Conservation (phyloP, 2,888 invertebrate species). For the Rhaphigaster nebulosa region DNA sequence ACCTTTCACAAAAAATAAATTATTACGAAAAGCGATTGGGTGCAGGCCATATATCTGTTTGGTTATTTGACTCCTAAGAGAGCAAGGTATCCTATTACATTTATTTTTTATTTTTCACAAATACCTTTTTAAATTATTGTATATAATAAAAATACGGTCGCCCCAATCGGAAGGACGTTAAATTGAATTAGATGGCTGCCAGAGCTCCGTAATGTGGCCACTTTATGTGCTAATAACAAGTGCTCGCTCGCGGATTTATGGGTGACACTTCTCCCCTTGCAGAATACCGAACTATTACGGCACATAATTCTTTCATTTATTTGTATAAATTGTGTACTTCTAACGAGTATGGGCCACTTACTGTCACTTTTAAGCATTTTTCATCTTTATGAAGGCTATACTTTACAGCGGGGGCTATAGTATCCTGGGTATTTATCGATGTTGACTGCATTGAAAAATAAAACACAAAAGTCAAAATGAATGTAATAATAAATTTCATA, state of each 20-base stretch:
- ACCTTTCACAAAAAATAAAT: not conserved
- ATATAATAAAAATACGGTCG: not conserved
- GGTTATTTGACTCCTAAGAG: not conserved
- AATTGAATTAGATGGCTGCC: conserved; percentile 10
- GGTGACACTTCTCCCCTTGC: not conserved
- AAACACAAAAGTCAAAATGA: not conserved
- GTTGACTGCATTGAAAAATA: not conserved
- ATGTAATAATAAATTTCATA: not conserved
- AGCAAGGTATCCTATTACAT: not conserved
- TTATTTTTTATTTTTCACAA: not conserved
- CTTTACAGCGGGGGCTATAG: not conserved
- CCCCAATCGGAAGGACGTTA: conserved; percentile 1
- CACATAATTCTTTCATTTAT: not conserved
- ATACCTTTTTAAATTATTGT: not conserved
- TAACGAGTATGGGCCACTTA: conserved; percentile 36
- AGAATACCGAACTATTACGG: not conserved
- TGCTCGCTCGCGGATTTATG: not conserved
- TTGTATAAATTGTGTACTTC: conserved; percentile 34
- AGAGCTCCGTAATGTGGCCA: not conserved
- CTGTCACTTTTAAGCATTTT: not conserved
- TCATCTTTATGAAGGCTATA: not conserved
- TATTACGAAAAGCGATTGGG: not conserved
- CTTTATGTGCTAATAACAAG: conserved; percentile 35
- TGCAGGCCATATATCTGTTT: not conserved
- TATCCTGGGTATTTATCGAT: not conserved